Evolutionary conservation across 2,113 vertebrate genomes (phyloP).

Genomic region (Ptilonorhynchus violaceus): DNA sequence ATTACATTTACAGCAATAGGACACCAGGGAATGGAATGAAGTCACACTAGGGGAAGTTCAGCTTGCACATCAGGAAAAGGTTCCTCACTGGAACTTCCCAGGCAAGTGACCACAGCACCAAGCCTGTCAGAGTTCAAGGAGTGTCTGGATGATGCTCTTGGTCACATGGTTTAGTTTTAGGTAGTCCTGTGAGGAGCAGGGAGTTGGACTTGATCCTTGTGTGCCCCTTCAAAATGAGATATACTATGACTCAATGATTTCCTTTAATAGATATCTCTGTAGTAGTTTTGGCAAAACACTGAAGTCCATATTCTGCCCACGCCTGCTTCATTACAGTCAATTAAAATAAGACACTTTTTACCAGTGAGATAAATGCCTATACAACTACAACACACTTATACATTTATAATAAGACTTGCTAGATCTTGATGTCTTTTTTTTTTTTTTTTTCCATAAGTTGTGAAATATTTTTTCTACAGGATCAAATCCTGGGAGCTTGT

Average conservation of each 20-base stretch:
- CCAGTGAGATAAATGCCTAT: neutral
- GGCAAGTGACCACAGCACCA: neutral
- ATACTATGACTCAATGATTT: neutral
- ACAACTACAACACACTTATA: neutral
- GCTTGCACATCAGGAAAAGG: neutral
- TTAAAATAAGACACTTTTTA: neutral
- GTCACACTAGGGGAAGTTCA: neutral
- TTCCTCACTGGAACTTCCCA: neutral
- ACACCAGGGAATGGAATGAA: neutral
- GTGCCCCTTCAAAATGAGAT: neutral
- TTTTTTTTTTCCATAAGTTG: neutral
- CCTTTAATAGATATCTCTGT: neutral
- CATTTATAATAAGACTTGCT: neutral
- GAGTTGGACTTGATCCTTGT: neutral
- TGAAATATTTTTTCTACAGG: neutral
- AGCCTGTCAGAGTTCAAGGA: neutral
- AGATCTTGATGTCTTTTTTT: neutral
- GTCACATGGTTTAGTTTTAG: neutral
- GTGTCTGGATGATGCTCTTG: accelerated
- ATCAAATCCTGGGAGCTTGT: neutral
- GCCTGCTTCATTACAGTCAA: neutral
- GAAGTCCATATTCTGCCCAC: neutral
- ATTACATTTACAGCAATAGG: neutral
- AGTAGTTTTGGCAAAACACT: neutral
- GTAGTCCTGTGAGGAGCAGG: neutral